Evolutionary conservation across 2,113 vertebrate genomes (phyloP).

Genomic region (Uropsilus gracilis): DNA sequence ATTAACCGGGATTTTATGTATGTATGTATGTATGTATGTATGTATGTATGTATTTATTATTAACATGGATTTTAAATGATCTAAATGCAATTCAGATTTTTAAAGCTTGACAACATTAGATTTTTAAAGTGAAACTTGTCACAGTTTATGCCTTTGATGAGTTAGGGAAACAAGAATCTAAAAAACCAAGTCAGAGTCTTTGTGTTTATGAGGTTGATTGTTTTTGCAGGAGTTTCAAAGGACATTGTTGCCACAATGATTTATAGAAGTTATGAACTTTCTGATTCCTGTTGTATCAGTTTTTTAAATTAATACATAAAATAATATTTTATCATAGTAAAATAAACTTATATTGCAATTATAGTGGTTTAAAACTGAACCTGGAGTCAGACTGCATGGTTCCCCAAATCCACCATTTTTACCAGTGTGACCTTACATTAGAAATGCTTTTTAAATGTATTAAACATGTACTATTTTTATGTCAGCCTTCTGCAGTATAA

Average conservation of each 20-base stretch:
- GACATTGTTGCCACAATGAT: neutral
- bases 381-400: neutral
- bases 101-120: neutral
- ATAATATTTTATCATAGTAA: neutral
- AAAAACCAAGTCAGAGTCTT: neutral
- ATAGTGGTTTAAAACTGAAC: neutral
- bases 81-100: neutral
- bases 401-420: neutral
- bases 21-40: no score
- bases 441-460: neutral
- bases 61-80: neutral
- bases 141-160: neutral
- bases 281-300: neutral
- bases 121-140: neutral
- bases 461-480: slow-evolving; percentile 6
- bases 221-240: neutral
- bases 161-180: neutral
- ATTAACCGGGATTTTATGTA: no score
- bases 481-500: neutral
- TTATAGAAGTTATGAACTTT: neutral
- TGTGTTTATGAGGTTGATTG: neutral
- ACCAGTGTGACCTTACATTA: neutral
- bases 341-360: neutral
- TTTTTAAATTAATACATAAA: slow-evolving; percentile 21
- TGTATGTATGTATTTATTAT: no score